Conservation (phyloP, 2,113 vertebrate species). For the Cryptotis parvus region DNA sequence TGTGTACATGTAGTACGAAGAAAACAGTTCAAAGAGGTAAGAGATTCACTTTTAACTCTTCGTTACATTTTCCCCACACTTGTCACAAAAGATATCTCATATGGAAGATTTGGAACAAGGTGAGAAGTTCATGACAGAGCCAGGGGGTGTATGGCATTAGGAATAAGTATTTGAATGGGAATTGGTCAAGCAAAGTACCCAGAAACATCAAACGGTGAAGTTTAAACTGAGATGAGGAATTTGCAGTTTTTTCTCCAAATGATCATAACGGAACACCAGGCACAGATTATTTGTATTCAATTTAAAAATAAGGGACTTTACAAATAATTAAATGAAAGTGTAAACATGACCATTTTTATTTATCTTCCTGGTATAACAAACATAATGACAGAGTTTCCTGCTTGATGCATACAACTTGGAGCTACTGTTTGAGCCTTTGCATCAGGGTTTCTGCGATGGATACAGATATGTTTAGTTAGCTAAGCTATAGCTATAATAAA, state of each 20-base stretch:
- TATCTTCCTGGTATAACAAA: neutral
- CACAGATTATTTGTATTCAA: neutral
- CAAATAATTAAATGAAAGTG: neutral
- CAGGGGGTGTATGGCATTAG: conserved; percentile 70
- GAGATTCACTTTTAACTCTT: conserved; percentile 91
- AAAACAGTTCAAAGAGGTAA: conserved; percentile 92
- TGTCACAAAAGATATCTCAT: conserved; percentile 84
- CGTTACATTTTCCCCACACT: conserved; percentile 85
- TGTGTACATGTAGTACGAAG: conserved; percentile 90
- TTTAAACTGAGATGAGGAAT: neutral
- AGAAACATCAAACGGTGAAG: conserved; percentile 67
- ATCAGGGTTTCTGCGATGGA: neutral
- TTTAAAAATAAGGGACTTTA: neutral
- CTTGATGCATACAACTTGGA: neutral
- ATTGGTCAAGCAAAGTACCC: conserved; percentile 76
- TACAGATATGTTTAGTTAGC: neutral
- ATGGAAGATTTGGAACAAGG: conserved; percentile 78
- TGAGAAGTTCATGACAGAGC: conserved; percentile 83
- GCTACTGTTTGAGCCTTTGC: neutral
- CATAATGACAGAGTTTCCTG: neutral
- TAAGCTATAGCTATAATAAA: neutral
- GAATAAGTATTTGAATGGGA: conserved; percentile 71
- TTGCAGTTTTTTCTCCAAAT: neutral
- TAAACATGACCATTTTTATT: neutral
- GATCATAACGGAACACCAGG: neutral